These are phyloP conservation scores for Brenthis daphne DNA, from an alignment of 2,888 invertebrate species.

Conservation along the genomic window DNA sequence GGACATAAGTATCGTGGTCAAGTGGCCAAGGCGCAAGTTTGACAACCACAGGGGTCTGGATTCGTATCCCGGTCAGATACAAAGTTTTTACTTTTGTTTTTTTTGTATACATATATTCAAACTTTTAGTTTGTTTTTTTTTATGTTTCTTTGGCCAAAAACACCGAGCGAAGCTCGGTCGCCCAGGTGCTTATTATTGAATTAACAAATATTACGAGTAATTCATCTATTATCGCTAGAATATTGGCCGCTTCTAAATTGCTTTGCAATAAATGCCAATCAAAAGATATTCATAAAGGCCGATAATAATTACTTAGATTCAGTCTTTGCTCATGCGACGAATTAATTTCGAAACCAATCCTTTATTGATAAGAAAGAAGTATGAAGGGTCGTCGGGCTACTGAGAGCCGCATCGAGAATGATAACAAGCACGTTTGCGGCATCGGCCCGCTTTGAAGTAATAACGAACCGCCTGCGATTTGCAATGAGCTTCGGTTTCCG, in stretches of 20 bases:
- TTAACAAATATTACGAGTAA: no score
- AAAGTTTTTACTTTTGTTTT: no score
- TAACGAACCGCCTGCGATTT: constrained; percentile 31
- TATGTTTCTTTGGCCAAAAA: no score
- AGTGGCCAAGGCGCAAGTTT: no score
- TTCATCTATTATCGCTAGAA: background rate
- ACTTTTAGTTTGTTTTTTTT: no score
- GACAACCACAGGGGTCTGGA: no score
- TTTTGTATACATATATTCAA: no score
- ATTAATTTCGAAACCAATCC: constrained; percentile 32
- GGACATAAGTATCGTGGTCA: no score
- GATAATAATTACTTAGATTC: constrained; percentile 12
- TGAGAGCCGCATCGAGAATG: constrained; percentile 29
- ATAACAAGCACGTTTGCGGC: constrained; percentile 29
- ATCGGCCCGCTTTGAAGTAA: constrained; percentile 40
- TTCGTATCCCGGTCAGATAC: no score
- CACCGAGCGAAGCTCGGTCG: no score
- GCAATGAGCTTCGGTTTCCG: constrained; percentile 27
- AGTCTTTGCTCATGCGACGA: constrained; percentile 23
- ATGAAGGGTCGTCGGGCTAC: constrained; percentile 26
- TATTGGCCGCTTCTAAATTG: constrained; percentile 11
- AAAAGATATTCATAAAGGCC: constrained; percentile 15
- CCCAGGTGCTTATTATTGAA: no score
- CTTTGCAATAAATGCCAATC: constrained; percentile 11
- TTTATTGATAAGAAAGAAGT: constrained; percentile 32